Conservation (phyloP, 2,888 invertebrate species). For the Caenorhabditis wallacei region DNA sequence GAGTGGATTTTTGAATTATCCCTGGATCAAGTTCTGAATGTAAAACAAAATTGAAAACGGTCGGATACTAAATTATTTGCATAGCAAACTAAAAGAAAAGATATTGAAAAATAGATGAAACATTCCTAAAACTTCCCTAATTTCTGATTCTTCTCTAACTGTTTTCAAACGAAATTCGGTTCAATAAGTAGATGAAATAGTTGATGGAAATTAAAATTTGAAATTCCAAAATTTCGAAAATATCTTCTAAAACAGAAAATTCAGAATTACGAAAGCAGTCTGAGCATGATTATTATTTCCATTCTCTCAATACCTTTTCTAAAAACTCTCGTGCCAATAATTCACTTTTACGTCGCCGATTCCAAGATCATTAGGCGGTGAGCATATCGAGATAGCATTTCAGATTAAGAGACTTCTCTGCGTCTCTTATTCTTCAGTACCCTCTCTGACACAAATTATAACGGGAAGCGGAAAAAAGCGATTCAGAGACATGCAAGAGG, state of each 20-base stretch:
- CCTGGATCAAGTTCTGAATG: background rate
- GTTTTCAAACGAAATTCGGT: too few relatives aligned
- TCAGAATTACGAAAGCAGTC: background rate
- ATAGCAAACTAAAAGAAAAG: too few relatives aligned
- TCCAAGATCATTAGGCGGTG: slow-evolving; percentile 52
- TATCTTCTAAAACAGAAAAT: too few relatives aligned
- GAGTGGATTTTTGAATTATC: background rate
- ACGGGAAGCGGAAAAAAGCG: slow-evolving; percentile 49
- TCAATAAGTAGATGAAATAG: too few relatives aligned
- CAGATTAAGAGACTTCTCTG: slow-evolving; percentile 41
- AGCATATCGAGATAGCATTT: slow-evolving; percentile 39
- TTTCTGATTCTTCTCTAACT: too few relatives aligned
- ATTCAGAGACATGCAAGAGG: slow-evolving; percentile 37
- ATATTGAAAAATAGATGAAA: too few relatives aligned
- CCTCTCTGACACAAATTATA: slow-evolving; percentile 51
- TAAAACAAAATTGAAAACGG: too few relatives aligned
- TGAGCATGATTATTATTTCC: background rate
- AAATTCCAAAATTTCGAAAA: background rate
- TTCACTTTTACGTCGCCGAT: slow-evolving; percentile 59
- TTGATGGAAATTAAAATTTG: background rate
- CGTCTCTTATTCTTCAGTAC: slow-evolving; percentile 16
- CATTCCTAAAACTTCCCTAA: too few relatives aligned
- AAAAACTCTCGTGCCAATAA: slow-evolving; percentile 55
- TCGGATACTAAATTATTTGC: too few relatives aligned
- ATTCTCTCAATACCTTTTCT: slow-evolving; percentile 9